phyloP scores from a whole-genome alignment of 2,113 vertebrate species.

The Coregonus clupeaformis region DNA sequence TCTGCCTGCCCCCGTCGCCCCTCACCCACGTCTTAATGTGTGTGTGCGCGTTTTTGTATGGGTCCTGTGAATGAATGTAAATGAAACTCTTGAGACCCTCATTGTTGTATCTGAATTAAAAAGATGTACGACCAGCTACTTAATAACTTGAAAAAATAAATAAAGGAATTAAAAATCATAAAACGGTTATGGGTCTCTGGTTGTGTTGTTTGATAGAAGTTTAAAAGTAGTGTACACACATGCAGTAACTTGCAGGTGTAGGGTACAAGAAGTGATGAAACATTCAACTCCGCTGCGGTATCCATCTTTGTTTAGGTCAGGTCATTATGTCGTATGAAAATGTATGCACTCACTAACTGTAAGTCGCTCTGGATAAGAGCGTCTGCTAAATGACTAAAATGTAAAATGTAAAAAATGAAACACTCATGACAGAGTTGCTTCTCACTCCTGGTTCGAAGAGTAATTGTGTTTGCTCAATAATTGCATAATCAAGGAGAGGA shows the following conservation, averaged over 20 bases:
- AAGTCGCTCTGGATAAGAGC: no score
- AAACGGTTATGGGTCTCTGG: background rate
- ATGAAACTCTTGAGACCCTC: constrained; percentile 42
- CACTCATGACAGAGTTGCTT: no score
- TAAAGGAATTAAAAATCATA: constrained; percentile 39
- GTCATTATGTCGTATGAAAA: no score
- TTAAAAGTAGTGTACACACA: background rate
- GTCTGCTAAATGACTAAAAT: no score
- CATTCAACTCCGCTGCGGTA: no score
- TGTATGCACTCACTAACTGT: no score
- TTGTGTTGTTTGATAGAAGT: background rate
- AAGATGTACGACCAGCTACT: constrained; percentile 61
- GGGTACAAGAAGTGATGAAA: no score
- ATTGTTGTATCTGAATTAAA: constrained; percentile 63
- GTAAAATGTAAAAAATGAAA: no score
- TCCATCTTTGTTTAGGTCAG: no score
- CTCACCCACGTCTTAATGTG: background rate
- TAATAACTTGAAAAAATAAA: constrained; percentile 67
- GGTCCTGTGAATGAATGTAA: constrained; percentile 66
- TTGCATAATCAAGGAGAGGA: background rate
- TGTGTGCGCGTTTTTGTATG: constrained; percentile 32
- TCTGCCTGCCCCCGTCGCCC: background rate
- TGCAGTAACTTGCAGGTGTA: no score
- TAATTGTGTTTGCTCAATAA: background rate
- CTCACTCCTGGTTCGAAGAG: background rate